Evolutionary conservation across 2,113 vertebrate species (phyloP).

Genomic region (Dipodomys merriami): DNA sequence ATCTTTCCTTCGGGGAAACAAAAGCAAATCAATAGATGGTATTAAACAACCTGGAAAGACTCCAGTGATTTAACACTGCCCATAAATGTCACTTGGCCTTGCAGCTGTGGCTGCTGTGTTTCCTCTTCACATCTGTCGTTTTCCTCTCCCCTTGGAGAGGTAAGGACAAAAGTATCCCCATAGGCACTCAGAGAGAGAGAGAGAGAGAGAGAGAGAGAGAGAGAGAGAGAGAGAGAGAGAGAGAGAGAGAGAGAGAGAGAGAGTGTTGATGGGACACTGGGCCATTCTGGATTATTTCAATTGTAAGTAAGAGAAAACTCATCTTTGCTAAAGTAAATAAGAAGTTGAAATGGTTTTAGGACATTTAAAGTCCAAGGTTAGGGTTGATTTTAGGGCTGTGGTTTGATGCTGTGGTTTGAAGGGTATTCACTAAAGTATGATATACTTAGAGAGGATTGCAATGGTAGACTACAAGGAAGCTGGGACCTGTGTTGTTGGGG

Average conservation of each 20-base stretch:
- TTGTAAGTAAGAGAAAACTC: conserved; percentile 1
- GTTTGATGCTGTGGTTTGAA: not conserved
- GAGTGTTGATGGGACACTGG: not conserved
- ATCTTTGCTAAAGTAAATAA: not conserved
- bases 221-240: not conserved
- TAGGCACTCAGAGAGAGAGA: too few relatives aligned
- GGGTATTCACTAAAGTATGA: not conserved
- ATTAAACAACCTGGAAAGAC: conserved; percentile 80
- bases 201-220: too few relatives aligned
- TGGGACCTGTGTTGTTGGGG: too few relatives aligned
- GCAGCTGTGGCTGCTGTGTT: conserved; percentile 40
- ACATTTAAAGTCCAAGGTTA: not conserved
- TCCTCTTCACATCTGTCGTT: conserved; percentile 55
- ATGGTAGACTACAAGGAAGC: too few relatives aligned
- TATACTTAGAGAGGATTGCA: too few relatives aligned
- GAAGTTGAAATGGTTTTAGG: not conserved
- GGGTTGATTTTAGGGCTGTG: not conserved
- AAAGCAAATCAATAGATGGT: conserved; percentile 84
- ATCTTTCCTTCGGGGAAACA: conserved; percentile 77
- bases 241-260: not conserved
- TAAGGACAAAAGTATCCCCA: conserved; percentile 4
- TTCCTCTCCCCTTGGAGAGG: not conserved
- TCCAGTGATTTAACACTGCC: conserved; percentile 74
- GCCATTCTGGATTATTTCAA: conserved; percentile 7
- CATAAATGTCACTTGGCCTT: conserved; percentile 77